Conservation (phyloP, 2,113 vertebrate species). For the Engystomops pustulosus region DNA sequence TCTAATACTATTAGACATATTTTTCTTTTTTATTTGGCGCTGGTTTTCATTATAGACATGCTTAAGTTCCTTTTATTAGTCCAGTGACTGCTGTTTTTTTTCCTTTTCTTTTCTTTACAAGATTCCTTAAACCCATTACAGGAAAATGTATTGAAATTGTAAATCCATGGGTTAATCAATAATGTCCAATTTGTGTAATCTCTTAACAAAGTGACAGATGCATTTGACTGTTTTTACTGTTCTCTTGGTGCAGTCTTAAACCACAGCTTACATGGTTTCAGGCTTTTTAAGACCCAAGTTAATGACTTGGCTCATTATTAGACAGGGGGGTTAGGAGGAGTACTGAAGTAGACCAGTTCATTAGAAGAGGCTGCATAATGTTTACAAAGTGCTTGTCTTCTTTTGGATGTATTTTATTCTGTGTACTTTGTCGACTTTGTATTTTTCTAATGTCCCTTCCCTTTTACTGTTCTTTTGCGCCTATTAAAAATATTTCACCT, state of each 20-base stretch:
- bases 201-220: constrained; percentile 49
- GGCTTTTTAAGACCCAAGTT: constrained; percentile 56
- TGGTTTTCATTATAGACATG: constrained; percentile 56
- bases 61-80: constrained; percentile 49
- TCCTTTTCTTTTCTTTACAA: constrained; percentile 29
- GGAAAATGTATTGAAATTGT: constrained; percentile 50
- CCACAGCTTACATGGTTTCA: constrained; percentile 51
- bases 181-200: constrained; percentile 55
- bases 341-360: constrained; percentile 49
- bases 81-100: constrained; percentile 42
- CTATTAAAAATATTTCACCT: constrained; percentile 65
- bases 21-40: constrained; percentile 46
- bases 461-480: constrained; percentile 7
- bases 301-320: constrained; percentile 45
- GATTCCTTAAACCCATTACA: constrained; percentile 51
- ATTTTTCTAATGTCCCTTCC: constrained; percentile 58
- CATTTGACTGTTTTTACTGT: constrained; percentile 56
- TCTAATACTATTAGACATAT: constrained; percentile 31
- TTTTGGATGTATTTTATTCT: constrained; percentile 46
- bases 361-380: constrained; percentile 63
- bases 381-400: constrained; percentile 20
- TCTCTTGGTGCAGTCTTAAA: constrained; percentile 55
- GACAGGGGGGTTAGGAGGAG: constrained; percentile 2
- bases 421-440: constrained; percentile 22
- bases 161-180: constrained; percentile 33